phyloP scores from a whole-genome alignment of 2,797 vertebrate species.

The Takifugu ocellatus region DNA sequence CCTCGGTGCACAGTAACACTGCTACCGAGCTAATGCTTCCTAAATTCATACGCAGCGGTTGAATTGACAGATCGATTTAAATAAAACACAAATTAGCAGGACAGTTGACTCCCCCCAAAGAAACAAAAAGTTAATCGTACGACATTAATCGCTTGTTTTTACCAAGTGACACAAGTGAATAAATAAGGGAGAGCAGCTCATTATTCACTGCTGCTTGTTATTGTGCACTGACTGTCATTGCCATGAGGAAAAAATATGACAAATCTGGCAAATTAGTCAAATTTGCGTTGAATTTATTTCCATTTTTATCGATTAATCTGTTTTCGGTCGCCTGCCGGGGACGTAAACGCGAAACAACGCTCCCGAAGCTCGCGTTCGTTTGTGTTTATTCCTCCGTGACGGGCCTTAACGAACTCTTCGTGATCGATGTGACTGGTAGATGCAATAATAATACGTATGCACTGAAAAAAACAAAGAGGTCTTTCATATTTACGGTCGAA shows the following conservation, averaged over 20 bases:
- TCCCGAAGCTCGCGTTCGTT: constrained; percentile 50
- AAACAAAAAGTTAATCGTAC: too few relatives aligned
- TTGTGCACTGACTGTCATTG: constrained; percentile 81
- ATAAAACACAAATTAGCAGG: too few relatives aligned
- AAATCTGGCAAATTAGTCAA: constrained; percentile 55
- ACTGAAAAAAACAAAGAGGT: constrained; percentile 74
- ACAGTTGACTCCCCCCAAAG: too few relatives aligned
- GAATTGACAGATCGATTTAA: too few relatives aligned
- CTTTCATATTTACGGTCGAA: constrained; percentile 62
- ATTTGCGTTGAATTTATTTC: constrained; percentile 35
- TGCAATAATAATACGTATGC: constrained; percentile 81
- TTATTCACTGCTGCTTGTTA: constrained; percentile 69
- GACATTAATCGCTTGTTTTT: constrained; percentile 12
- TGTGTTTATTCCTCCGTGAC: constrained; percentile 60
- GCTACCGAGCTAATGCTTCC: constrained; percentile 42
- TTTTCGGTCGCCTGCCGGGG: constrained; percentile 50
- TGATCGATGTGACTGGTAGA: constrained; percentile 75
- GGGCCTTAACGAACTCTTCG: constrained; percentile 64
- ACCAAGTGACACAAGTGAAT: constrained; percentile 7
- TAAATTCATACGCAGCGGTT: constrained; percentile 1
- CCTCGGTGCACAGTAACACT: constrained; percentile 72
- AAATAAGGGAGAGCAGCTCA: constrained; percentile 11
- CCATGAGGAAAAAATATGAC: constrained; percentile 31
- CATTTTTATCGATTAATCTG: neutral
- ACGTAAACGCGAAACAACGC: constrained; percentile 53